Percentiles rank a stretch among this genome's conserved stretches.
Evolutionary conservation across 2,797 vertebrate genomes (phyloP).

Genomic region (Semotilus atromaculatus): DNA sequence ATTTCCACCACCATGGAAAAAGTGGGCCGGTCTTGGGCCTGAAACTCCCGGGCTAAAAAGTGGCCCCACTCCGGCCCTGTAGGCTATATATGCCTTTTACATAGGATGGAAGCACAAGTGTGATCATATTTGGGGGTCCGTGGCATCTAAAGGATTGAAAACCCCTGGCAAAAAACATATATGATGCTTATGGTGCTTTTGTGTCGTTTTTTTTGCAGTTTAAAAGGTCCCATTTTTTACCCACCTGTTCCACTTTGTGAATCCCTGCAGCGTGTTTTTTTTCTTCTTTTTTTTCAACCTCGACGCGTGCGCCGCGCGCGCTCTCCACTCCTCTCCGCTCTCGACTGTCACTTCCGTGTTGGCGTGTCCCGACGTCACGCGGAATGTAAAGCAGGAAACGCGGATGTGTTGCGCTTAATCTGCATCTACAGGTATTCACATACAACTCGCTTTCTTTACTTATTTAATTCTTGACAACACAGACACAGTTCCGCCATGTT

Average conservation of each 20-base stretch:
- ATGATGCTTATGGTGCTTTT: neutral
- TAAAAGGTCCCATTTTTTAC: neutral
- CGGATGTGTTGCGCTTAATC: slow-evolving; percentile 53
- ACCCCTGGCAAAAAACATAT: neutral
- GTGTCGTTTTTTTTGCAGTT: neutral
- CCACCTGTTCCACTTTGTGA: slow-evolving; percentile 3
- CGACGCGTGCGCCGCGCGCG: neutral
- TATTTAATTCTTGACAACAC: neutral
- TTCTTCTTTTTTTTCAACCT: neutral
- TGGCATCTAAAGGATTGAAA: neutral
- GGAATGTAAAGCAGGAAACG: slow-evolving; percentile 54
- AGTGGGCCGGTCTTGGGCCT: too few species aligned
- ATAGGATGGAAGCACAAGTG: too few species aligned
- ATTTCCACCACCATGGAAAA: too few species aligned
- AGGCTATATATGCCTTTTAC: too few species aligned
- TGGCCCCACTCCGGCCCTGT: too few species aligned
- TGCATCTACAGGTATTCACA: slow-evolving; percentile 58
- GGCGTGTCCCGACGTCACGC: slow-evolving; percentile 47
- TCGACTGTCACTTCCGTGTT: slow-evolving; percentile 52
- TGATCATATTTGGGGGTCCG: neutral
- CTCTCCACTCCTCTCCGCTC: neutral
- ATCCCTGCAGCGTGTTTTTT: neutral
- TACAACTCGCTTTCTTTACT: slow-evolving; percentile 7
- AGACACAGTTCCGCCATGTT: neutral
- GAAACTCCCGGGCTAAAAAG: too few species aligned